Evolutionary conservation across 1,140 invertebrate genomes (phyloP).

Genomic region (Argopecten irradians): DNA sequence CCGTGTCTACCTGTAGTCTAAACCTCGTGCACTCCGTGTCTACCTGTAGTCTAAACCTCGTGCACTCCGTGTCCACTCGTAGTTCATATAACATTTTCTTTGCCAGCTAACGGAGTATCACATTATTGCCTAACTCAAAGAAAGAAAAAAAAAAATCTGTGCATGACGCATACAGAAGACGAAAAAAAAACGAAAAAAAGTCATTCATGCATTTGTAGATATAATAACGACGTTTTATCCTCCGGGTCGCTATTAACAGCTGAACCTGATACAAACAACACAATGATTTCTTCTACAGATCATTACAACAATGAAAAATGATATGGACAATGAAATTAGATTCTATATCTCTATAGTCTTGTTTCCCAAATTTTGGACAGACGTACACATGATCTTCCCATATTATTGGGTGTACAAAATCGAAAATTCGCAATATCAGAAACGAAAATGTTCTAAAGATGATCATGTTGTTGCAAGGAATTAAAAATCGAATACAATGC

Average conservation of each 20-base stretch:
- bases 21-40: no score
- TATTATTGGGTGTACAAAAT: neutral
- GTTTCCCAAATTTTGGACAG: neutral
- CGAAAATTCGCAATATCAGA: neutral
- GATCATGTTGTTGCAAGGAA: neutral
- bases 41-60: no score
- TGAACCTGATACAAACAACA: neutral
- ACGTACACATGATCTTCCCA: neutral
- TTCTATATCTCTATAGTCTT: no score
- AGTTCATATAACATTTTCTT: no score
- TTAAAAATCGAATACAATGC: neutral
- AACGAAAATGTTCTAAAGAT: neutral
- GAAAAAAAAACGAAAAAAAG: constrained; percentile 17
- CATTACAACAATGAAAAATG: no score
- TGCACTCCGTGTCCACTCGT: no score
- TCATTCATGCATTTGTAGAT: neutral
- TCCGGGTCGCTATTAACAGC: neutral
- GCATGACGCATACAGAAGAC: neutral
- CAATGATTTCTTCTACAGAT: neutral
- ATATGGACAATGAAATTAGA: no score
- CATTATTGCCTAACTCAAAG: no score
- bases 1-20: no score
- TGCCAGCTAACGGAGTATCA: no score
- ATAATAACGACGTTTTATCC: neutral
- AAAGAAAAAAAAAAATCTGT: neutral